Percentiles rank a stretch among this genome's conserved stretches.
Evolutionary conservation across 1,140 invertebrate species (phyloP).

Genomic region (Drosophila jambulina): DNA sequence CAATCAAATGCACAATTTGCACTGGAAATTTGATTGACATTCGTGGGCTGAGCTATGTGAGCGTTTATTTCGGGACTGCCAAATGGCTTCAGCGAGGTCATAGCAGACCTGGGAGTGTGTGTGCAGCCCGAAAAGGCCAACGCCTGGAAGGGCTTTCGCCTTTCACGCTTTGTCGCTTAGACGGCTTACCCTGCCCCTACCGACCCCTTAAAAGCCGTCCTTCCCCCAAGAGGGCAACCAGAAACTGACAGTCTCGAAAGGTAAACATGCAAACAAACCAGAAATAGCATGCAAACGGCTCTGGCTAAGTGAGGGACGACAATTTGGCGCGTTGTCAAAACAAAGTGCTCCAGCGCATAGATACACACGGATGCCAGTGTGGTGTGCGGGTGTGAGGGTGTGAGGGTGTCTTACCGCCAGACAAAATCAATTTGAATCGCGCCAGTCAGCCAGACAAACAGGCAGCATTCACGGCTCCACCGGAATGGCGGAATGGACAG

Average conservation of each 20-base stretch:
- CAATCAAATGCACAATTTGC: slow-evolving; percentile 65
- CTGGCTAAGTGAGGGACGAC: slow-evolving; percentile 48
- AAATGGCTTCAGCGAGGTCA: slow-evolving; percentile 26
- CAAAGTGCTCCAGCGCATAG: slow-evolving; percentile 60
- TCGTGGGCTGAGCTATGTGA: slow-evolving; percentile 39
- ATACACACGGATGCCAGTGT: slow-evolving; percentile 17
- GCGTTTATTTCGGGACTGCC: slow-evolving; percentile 38
- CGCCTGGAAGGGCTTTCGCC: slow-evolving; percentile 12
- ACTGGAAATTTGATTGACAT: slow-evolving; percentile 65
- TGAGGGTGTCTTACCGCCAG: slow-evolving; percentile 22
- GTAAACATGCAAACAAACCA: slow-evolving; percentile 65
- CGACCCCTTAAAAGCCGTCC: slow-evolving; percentile 3
- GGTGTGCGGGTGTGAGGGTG: not conserved
- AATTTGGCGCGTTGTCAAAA: slow-evolving; percentile 73
- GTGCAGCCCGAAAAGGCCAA: slow-evolving; percentile 22
- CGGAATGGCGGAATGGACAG: slow-evolving; percentile 26
- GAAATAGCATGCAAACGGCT: slow-evolving; percentile 56
- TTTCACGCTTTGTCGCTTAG: slow-evolving; percentile 21
- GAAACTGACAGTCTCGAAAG: slow-evolving; percentile 19
- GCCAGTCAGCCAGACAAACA: slow-evolving; percentile 52
- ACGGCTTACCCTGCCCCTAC: slow-evolving; percentile 7
- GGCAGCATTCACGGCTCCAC: slow-evolving; percentile 33
- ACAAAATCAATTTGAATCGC: slow-evolving; percentile 73
- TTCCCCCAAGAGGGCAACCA: not conserved
- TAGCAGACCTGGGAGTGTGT: not conserved